phyloP scores from a whole-genome alignment of 2,888 invertebrate genomes.

The Myopa testacea region DNA sequence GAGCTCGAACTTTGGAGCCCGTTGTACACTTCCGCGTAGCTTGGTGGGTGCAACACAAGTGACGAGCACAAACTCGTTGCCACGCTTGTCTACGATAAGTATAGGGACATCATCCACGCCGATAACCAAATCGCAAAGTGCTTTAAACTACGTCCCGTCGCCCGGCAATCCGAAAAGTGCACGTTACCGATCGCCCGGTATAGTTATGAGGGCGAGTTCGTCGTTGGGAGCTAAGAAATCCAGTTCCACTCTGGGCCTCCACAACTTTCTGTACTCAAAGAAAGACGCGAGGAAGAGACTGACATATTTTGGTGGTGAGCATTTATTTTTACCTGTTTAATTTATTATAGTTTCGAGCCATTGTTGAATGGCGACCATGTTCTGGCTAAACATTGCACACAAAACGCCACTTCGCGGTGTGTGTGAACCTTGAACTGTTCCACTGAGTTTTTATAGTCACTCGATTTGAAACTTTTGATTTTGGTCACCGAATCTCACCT shows the following conservation, averaged over 20 bases:
- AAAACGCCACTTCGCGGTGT: too few species aligned
- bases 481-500: too few species aligned
- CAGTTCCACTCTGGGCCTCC: constrained; percentile 71
- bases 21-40: constrained; percentile 75
- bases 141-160: constrained; percentile 60
- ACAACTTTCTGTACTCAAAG: constrained; percentile 73
- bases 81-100: constrained; percentile 76
- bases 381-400: neutral
- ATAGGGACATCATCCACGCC: constrained; percentile 64
- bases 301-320: constrained; percentile 73
- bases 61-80: constrained; percentile 80
- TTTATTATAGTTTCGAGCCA: constrained; percentile 1
- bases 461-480: too few species aligned
- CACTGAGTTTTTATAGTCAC: too few species aligned
- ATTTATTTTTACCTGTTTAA: constrained; percentile 32
- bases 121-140: constrained; percentile 74
- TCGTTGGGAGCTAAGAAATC: constrained; percentile 75
- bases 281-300: constrained; percentile 71
- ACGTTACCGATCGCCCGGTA: constrained; percentile 84
- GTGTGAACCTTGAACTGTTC: too few species aligned
- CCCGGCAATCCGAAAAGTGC: constrained; percentile 82
- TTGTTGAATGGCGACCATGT: neutral
- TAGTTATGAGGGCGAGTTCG: constrained; percentile 69
- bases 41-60: constrained; percentile 71
- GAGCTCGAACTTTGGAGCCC: constrained; percentile 69